A percentile compares a stretch with the other conserved stretches of the same genome.
Conservation (phyloP, 2,888 invertebrate genomes). For the Harpalus rubripes region DNA sequence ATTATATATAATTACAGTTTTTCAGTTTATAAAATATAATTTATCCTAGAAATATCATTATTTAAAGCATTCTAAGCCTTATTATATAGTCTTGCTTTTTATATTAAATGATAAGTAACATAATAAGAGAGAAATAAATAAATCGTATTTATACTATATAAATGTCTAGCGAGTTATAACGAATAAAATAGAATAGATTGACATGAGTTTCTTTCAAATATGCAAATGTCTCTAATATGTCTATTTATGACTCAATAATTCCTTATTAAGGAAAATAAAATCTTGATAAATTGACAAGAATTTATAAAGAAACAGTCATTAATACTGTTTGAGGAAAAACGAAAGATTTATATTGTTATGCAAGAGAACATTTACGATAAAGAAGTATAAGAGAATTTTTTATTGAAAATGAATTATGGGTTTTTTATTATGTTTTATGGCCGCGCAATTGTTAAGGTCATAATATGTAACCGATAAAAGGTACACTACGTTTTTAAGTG, state of each 20-base stretch:
- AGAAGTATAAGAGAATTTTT: background rate
- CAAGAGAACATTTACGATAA: background rate
- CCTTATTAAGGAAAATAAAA: background rate
- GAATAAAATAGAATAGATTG: background rate
- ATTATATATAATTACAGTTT: constrained; percentile 10
- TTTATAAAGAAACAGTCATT: background rate
- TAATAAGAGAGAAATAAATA: constrained; percentile 1
- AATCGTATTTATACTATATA: no score
- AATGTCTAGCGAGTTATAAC: no score
- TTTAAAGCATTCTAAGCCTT: no score
- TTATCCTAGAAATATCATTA: no score
- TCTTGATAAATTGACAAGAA: constrained; percentile 1
- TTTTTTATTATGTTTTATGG: background rate
- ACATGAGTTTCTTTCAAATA: background rate
- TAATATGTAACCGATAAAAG: no score
- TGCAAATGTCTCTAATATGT: background rate
- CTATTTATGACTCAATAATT: constrained; percentile 3
- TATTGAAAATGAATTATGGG: background rate
- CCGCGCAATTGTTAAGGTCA: no score
- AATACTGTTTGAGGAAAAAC: background rate
- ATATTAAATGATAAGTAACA: background rate
- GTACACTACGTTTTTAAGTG: no score
- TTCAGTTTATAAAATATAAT: background rate
- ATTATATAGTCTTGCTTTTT: background rate
- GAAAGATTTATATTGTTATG: background rate